These are phyloP conservation scores for Leptopterna dolabrata DNA, from an alignment of 2,888 invertebrate species.

Conservation along the genomic window DNA sequence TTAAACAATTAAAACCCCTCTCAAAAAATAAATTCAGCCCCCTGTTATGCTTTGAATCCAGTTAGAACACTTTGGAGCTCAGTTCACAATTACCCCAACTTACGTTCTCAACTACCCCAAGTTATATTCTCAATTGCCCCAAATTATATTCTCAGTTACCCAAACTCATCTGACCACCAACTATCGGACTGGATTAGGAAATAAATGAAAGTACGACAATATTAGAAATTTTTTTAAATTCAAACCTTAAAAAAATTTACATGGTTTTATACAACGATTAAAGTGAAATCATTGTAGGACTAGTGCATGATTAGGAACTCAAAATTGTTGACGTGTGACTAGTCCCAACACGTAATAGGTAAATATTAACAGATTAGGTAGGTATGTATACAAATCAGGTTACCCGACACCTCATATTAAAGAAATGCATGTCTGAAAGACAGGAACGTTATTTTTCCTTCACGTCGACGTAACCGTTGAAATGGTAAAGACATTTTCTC, in stretches of 20 bases:
- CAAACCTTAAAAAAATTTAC: not conserved
- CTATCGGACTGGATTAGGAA: too few relatives aligned
- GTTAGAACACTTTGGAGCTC: not conserved
- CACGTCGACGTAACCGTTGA: constrained; percentile 14
- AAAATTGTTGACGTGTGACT: too few relatives aligned
- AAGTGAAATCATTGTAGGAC: not conserved
- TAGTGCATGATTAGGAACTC: too few relatives aligned
- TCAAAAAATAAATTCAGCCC: not conserved
- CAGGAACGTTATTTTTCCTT: not conserved
- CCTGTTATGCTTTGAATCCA: not conserved
- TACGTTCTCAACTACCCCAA: not conserved
- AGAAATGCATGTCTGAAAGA: not conserved
- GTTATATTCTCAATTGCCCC: too few relatives aligned
- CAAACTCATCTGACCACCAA: too few relatives aligned
- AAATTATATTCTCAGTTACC: too few relatives aligned
- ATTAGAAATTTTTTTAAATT: not conserved
- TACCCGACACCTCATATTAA: too few relatives aligned
- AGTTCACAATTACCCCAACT: not conserved
- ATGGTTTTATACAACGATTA: not conserved
- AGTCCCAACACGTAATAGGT: too few relatives aligned
- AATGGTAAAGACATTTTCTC: not conserved
- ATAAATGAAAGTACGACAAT: too few relatives aligned
- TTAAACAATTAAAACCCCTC: not conserved
- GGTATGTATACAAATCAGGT: not conserved
- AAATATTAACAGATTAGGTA: not conserved